Evolutionary conservation across 2,797 vertebrate genomes (phyloP).

Genomic region (Sebastes trivittatus): DNA sequence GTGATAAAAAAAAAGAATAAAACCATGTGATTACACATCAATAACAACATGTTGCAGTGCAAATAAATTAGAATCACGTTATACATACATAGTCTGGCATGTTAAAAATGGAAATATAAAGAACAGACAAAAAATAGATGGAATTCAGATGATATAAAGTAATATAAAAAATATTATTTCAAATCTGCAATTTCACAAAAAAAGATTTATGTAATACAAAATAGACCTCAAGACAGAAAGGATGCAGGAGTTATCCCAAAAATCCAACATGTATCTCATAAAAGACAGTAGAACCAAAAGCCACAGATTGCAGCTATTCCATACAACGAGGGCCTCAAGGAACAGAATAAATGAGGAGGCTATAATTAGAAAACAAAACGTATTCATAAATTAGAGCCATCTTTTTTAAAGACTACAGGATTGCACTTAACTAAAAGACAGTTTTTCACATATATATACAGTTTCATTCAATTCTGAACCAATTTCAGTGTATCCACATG

Average conservation of each 20-base stretch:
- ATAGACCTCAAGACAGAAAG: not conserved
- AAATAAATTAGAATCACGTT: not conserved
- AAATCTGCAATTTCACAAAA: not conserved
- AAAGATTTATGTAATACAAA: not conserved
- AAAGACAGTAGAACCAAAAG: not conserved
- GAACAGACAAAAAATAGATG: not conserved
- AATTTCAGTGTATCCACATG: not conserved
- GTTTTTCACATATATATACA: not conserved
- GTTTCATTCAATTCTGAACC: not conserved
- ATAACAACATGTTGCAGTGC: not conserved
- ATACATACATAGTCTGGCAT: not conserved
- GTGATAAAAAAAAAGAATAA: not conserved
- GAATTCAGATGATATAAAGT: not conserved
- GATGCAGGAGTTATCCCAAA: not conserved
- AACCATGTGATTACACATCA: not conserved
- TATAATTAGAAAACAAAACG: not conserved
- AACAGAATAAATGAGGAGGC: not conserved
- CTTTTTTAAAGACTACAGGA: not conserved
- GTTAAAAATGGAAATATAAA: not conserved
- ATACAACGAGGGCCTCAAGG: not conserved
- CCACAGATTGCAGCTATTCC: not conserved
- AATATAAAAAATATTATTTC: no score
- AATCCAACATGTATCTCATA: not conserved
- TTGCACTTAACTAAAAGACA: not conserved
- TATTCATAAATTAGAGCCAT: not conserved